phyloP scores from a whole-genome alignment of 1,140 invertebrate species.

The Amphibalanus amphitrite region DNA sequence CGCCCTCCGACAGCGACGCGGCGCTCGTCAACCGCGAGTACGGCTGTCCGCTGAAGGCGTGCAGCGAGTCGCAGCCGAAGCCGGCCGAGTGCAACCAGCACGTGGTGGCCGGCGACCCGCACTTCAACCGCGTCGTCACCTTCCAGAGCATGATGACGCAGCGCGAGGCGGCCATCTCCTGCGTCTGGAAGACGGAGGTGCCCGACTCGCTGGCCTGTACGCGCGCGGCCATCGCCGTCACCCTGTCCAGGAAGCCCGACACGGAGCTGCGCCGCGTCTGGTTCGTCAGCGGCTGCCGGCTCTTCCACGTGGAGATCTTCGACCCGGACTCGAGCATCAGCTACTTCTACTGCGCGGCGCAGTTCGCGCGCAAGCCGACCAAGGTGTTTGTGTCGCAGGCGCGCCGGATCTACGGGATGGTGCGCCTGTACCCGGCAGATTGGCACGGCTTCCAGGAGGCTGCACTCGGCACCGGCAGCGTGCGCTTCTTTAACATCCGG shows the following conservation, averaged over 20 bases:
- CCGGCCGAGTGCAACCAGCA: not conserved
- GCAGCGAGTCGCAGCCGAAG: not conserved
- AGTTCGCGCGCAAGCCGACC: not conserved
- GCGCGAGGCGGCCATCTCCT: not conserved
- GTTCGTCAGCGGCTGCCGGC: not conserved
- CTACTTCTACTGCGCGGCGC: slow-evolving; percentile 1
- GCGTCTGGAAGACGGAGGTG: not conserved
- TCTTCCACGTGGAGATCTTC: slow-evolving; percentile 2
- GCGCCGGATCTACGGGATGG: not conserved
- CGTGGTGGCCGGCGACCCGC: not conserved
- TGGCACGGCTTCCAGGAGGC: not conserved
- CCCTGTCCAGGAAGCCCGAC: not conserved
- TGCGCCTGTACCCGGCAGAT: not conserved
- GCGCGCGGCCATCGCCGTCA: not conserved
- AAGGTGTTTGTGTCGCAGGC: not conserved
- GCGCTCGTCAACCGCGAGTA: not conserved
- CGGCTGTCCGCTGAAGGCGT: not conserved
- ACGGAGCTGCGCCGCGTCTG: not conserved
- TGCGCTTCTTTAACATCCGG: not conserved
- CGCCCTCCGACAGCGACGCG: not conserved
- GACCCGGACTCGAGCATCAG: not conserved
- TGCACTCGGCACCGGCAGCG: not conserved
- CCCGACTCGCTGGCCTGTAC: not conserved
- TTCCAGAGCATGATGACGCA: not conserved
- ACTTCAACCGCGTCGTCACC: not conserved